Evolutionary conservation across 2,888 invertebrate genomes (phyloP), one percentile per base, ranked within the genome.

Genomic region (Balanococcus diminutus): DNA sequence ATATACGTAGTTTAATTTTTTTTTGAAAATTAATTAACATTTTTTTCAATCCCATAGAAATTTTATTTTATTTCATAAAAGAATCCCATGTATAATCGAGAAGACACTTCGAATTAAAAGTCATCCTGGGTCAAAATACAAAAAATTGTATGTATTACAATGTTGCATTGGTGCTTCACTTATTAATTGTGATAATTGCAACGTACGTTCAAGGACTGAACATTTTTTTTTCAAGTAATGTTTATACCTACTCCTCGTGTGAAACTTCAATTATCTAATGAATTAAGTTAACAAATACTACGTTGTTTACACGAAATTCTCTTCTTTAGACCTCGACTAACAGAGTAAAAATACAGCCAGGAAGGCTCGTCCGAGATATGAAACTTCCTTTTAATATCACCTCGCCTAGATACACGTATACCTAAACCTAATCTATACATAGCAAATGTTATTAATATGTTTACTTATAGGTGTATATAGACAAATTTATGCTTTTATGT

Each of bases 1-100:
- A 75, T 75, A 28, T 67, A 19, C 51, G 51, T 51, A 19, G 6
- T 2, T 36, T 36, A 19, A 19, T 51, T 19, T 51, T 42, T 75
- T 32, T 75, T 75, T 75, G 25, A 75, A 75, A 75, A 32, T 32
- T 75, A 75, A 75, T 75, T 75, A 75, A 67, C 22, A 67, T 67
- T 67, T 67, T n/a, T 67, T 67, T 25, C 61, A 75, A 75, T 4
- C 19, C n/a, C 11, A 67, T 36, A 32, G 22, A 75, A 19, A 75
- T 75, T 75, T 32, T n/a, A 75, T 75, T 75, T 36, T 75, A n/a
- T 25, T 14, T 11, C 25, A 25, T 25, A 11, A 56, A 56, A 56
- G 22, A 67, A 25, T 67, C 61, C 25, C 61, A 28, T 67, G 61
- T 51, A 51, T 67, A 67, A 67, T 28, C 61, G 61, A 67, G 28